Evolutionary conservation across 1,140 invertebrate genomes (phyloP), one percentile per base, ranked within the genome.

Genomic region (Frieseomelitta varia): DNA sequence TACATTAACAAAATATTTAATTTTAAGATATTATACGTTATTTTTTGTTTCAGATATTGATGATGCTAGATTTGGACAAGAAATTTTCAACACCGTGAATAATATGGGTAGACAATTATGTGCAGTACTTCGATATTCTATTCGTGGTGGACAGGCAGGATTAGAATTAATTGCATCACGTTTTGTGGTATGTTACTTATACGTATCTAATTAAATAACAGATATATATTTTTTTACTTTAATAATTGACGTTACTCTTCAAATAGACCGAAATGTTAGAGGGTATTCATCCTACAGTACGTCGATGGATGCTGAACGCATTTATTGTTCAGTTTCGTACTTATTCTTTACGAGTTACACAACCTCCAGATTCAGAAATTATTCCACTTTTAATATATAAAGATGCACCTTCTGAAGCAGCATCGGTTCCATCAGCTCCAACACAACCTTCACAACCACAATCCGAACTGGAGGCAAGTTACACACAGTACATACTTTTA

Each of bases 341-440:
- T 19, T 92, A 90, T 75, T 85, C 85, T 2, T 71, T 67, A 24
- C 67, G 63, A n/a, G 79, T 90, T n/a, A 21, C 85, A 14, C 90
- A 86, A 72, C 89, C 86, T 17, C 79, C 90, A 15, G 74, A 87
- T 72, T 86, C 81, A 4, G 91, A 91, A 17, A 91, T 94, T 76
- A 34, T 81, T 63, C 84, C 89, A 30, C 76, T 94, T 53, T 80
- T 95, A 11, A 81, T 93, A 10, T 92, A 91, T 63, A 91, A 88
- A 56, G 79, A 92, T 12, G 65, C 24, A 30, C 56, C 84, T 15
- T 63, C 75, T 6, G 85, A 85, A 76, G 21, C 61, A 17, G 55
- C 86, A 15, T 56, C 81, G 17, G 61, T 56, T 58, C 63, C 84
- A 15, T 78, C 90, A 4, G 77, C 67, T 3, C 56, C 88, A 30